phyloP scores from a whole-genome alignment of 64 coral and sea anemone species.

The Actinia equina region DNA sequence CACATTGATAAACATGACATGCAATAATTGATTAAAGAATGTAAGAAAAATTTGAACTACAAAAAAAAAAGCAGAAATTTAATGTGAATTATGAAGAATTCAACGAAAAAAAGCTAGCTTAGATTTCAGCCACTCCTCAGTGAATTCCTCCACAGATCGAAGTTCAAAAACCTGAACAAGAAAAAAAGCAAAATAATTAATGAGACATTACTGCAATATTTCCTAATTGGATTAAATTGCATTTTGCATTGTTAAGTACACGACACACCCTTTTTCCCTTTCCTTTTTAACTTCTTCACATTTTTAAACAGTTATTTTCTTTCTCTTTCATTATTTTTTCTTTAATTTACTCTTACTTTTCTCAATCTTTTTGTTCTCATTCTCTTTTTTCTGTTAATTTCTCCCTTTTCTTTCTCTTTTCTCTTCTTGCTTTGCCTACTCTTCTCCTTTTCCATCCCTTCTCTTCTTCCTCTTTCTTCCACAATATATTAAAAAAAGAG shows the following conservation, averaged over 20 bases:
- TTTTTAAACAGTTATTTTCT: too few species aligned
- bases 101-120: slow-evolving; percentile 79
- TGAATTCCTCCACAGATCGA: slow-evolving; percentile 63
- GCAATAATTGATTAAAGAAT: neutral
- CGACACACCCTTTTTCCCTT: too few species aligned
- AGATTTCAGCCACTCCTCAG: slow-evolving; percentile 63
- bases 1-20: too few species aligned
- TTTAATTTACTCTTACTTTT: too few species aligned
- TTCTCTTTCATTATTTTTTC: too few species aligned
- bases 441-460: too few species aligned
- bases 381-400: neutral
- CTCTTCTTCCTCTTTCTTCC: neutral
- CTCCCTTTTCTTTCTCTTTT: neutral
- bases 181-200: neutral
- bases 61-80: neutral
- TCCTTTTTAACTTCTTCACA: too few species aligned
- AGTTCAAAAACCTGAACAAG: slow-evolving; percentile 69
- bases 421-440: too few species aligned
- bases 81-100: neutral
- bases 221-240: too few species aligned
- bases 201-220: neutral
- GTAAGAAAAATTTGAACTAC: neutral
- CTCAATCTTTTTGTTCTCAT: too few species aligned
- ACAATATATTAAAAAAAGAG: too few species aligned
- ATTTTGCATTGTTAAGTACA: too few species aligned